These are phyloP conservation scores for Stenopsyche tienmushanensis DNA, from an alignment of 1,140 invertebrate species.

Conservation along the genomic window DNA sequence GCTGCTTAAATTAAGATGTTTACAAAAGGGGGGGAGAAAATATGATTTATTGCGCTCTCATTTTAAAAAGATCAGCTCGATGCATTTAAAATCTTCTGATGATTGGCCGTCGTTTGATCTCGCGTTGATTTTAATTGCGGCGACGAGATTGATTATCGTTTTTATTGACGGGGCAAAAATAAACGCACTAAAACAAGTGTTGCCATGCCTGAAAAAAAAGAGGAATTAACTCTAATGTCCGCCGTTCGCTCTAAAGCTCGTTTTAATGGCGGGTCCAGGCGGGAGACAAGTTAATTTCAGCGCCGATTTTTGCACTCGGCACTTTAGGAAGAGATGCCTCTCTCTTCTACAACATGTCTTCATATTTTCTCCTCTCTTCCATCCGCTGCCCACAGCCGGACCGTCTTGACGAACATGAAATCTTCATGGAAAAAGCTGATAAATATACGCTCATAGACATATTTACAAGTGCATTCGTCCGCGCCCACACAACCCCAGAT, in stretches of 20 bases:
- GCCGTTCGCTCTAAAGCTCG: neutral
- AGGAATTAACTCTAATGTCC: neutral
- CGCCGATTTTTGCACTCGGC: constrained; percentile 38
- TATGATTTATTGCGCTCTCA: too few relatives aligned
- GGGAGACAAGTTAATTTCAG: constrained; percentile 37
- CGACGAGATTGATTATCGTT: neutral
- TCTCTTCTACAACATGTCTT: neutral
- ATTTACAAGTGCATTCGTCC: neutral
- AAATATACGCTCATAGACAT: neutral
- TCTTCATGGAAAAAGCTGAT: neutral
- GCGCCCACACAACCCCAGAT: neutral
- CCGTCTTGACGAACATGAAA: neutral
- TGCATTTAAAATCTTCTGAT: too few relatives aligned
- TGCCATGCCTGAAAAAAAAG: neutral
- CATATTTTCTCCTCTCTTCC: neutral
- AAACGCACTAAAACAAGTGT: neutral
- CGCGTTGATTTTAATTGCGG: too few relatives aligned
- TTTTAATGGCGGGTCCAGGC: too few relatives aligned
- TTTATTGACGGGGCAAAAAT: neutral
- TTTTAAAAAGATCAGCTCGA: too few relatives aligned
- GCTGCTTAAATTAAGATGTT: too few relatives aligned
- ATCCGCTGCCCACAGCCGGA: neutral
- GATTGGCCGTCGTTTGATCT: too few relatives aligned
- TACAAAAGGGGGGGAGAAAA: too few relatives aligned
- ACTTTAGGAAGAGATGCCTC: neutral